phyloP scores from a whole-genome alignment of 2,113 vertebrate species.

The Callaeas wilsoni region DNA sequence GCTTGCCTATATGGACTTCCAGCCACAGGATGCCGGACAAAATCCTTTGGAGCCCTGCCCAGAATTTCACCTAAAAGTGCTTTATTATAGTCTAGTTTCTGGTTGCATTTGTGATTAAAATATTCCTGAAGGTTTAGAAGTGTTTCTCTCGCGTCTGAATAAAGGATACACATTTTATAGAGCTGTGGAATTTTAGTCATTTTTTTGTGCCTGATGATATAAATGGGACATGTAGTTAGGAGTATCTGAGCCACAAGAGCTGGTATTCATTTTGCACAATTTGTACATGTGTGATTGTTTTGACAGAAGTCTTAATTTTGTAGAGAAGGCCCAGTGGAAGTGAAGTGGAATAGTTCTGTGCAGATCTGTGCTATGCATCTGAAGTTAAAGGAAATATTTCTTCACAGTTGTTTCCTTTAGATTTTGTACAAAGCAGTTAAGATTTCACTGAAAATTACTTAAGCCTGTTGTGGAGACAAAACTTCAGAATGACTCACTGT shows the following conservation, averaged over 20 bases:
- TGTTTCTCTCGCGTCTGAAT: not conserved
- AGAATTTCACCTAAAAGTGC: not conserved
- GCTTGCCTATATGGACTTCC: not conserved
- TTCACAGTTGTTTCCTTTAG: not conserved
- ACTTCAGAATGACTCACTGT: not conserved
- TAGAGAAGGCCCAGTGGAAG: not conserved
- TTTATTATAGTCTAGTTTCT: not conserved
- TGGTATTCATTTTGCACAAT: not conserved
- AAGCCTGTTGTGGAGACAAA: not conserved
- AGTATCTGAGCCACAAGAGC: not conserved
- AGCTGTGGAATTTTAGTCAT: not conserved
- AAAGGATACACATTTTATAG: not conserved
- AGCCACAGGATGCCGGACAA: slow-evolving; percentile 15
- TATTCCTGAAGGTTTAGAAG: slow-evolving; percentile 40
- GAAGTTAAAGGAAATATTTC: slow-evolving; percentile 14
- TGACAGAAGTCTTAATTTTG: not conserved
- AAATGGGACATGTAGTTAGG: not conserved
- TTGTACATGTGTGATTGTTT: not conserved
- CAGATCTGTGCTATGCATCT: not conserved
- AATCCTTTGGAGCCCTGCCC: slow-evolving; percentile 42
- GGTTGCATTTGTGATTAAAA: not conserved
- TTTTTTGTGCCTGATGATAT: not conserved
- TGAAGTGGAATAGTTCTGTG: not conserved
- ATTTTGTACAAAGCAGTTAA: not conserved
- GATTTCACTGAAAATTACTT: not conserved